Conservation (phyloP, 2,113 vertebrate genomes). For the Heterotis niloticus region DNA sequence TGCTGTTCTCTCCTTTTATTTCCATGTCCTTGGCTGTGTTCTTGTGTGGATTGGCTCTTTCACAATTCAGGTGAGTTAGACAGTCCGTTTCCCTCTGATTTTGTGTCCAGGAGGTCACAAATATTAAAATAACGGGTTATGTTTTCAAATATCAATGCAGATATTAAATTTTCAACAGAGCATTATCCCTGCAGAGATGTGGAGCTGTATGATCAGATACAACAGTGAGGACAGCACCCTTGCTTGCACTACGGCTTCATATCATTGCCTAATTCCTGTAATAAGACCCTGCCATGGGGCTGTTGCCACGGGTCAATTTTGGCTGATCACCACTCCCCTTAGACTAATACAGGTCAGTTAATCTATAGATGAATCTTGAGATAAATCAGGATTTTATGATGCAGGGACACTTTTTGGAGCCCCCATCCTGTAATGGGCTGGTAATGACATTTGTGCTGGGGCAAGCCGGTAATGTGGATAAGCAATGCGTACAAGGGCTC, state of each 20-base stretch:
- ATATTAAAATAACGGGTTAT: neutral
- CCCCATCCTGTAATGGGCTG: slow-evolving; percentile 68
- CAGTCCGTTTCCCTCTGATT: neutral
- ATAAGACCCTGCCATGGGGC: slow-evolving; percentile 39
- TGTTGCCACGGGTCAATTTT: slow-evolving; percentile 38
- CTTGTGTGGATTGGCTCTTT: neutral
- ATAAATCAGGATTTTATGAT: slow-evolving; percentile 69
- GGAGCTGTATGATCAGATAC: slow-evolving; percentile 39
- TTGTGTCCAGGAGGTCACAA: neutral
- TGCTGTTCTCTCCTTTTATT: slow-evolving; percentile 12
- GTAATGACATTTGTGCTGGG: slow-evolving; percentile 71
- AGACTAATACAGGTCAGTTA: slow-evolving; percentile 43
- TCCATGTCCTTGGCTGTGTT: neutral
- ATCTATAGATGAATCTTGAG: slow-evolving; percentile 50
- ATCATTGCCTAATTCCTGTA: slow-evolving; percentile 34
- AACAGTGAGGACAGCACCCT: slow-evolving; percentile 35
- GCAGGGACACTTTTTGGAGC: slow-evolving; percentile 52
- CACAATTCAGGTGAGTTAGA: neutral
- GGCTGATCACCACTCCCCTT: slow-evolving; percentile 31
- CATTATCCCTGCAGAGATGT: slow-evolving; percentile 20
- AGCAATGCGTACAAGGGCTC: slow-evolving; percentile 58
- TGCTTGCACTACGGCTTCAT: slow-evolving; percentile 25
- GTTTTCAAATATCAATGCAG: slow-evolving; percentile 1
- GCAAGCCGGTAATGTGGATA: slow-evolving; percentile 65
- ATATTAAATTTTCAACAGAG: slow-evolving; percentile 11